phyloP scores from a whole-genome alignment of 2,888 invertebrate species.

The Hydroisotoma schaefferi region DNA sequence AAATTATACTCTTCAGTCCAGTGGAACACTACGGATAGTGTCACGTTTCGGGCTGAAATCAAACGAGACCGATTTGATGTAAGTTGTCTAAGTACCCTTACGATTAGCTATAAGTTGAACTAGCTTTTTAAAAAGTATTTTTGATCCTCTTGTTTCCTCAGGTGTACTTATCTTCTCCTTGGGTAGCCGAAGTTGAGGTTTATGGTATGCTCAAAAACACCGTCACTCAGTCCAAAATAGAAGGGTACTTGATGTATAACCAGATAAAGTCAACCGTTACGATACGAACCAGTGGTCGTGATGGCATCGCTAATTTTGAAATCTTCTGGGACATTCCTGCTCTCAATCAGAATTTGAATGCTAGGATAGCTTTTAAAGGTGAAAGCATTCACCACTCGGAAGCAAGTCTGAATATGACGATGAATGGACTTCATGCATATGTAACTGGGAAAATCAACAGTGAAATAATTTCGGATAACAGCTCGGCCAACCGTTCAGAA shows the following conservation, averaged over 20 bases:
- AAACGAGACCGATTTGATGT: slow-evolving; percentile 18
- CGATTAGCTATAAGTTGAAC: too few relatives aligned
- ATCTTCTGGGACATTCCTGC: slow-evolving; percentile 34
- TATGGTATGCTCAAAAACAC: slow-evolving; percentile 31
- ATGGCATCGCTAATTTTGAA: background rate
- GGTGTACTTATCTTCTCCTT: slow-evolving; percentile 38
- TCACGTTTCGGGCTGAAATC: slow-evolving; percentile 17
- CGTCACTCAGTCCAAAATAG: slow-evolving; percentile 21
- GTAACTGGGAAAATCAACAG: slow-evolving; percentile 26
- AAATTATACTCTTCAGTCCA: slow-evolving; percentile 23
- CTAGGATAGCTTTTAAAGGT: slow-evolving; percentile 16
- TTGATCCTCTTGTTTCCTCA: slow-evolving; percentile 16
- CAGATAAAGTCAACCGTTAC: slow-evolving; percentile 12
- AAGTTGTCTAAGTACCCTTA: slow-evolving; percentile 9
- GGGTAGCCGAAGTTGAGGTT: slow-evolving; percentile 36
- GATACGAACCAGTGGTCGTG: slow-evolving; percentile 2
- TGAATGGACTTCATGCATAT: slow-evolving; percentile 31
- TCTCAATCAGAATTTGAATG: slow-evolving; percentile 36
- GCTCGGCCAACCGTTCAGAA: too few relatives aligned
- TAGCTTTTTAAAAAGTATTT: background rate
- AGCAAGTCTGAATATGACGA: slow-evolving; percentile 27
- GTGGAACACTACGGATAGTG: slow-evolving; percentile 15
- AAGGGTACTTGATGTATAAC: slow-evolving; percentile 25
- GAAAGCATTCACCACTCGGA: slow-evolving; percentile 17
- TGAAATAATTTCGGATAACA: too few relatives aligned